Evolutionary conservation across 2,888 invertebrate species (phyloP), one percentile per base, ranked within the genome.

Genomic region (Pterostichus niger): DNA sequence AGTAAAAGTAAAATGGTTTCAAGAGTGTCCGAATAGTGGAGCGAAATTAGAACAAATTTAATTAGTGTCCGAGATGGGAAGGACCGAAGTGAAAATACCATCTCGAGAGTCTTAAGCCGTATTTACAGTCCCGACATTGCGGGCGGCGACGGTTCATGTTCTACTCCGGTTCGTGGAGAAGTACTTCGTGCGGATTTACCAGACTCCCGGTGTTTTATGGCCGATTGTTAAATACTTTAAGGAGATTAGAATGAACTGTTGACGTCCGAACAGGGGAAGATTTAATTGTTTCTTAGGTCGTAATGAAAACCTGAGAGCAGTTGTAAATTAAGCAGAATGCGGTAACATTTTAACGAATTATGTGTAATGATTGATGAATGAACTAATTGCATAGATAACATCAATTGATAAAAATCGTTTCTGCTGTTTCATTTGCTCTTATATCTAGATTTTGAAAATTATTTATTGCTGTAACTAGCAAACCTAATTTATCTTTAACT

Each of bases 171-270:
- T 40, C 44, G 68, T 71, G 44, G 44, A 44, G 44, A 44, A 44
- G 68, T 40, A 71, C 68, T 71, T 71, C 40, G 15, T 44, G 17
- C 13, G 44, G 68, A 71, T 71, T 71, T 71, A 44, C 40, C 40
- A 44, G 68, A 71, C 11, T 44, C 68, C 44, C 24, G 46, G 68
- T 71, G 68, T 71, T 71, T 71, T 71, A 71, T 44, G 68, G 44
- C 68, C 44, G 68, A 44, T 71, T 71, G 68, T 71, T 71, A 71
- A 71, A 71, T 71, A 71, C 68, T 71, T 71, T 44, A 71, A 71
- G 68, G 17, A 71, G 68, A 71, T 71, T 71, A 71, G n/a, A 64
- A 35, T 71, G 68, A 44, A 40, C 17, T 71, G 40, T 40, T 40
- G 40, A 40, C 24, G 2, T 40, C 5, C 40, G 6, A 40, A 40